Base-by-base conservation (phyloP, 2,888 invertebrate species). In the Ceramica pisi region DNA sequence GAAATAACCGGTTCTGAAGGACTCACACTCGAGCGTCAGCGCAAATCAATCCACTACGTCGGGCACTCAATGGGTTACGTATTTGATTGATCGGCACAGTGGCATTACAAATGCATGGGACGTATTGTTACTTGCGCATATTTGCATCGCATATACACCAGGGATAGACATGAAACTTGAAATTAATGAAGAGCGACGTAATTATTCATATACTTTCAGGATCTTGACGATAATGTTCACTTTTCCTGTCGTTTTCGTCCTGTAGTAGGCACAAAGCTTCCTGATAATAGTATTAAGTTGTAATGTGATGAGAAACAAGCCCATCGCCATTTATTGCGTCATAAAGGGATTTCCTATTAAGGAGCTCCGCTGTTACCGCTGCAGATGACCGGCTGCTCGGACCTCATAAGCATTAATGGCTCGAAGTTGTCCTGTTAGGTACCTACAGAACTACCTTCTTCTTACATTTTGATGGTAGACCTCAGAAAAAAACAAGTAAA, bases 291-390 rank as follows among this genome's bases (percentile, higher is more conserved):
- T 48, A 53, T 53, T 48, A 69, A 68, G 53, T 31, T 50, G 60
- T 70, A 56, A 78, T 73, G 74, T 61, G 31, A 57, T 46, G 31
- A 19, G 50, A 46, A 73, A 60, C 59, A 50, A 44, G 59, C 35
- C 53, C 50, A 64, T 64, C 38, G 35, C 53, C 59, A 44, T 73
- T 63, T 60, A 71, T 53, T 41, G 46, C 46, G n/a, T 31, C 61
- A 41, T 71, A 57, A 51, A 78, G 19, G 19, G 51, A 48, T 71
- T 48, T 59, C 46, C 57, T 63, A 53, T 63, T 53, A 59, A 50
- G 70, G 51, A 53, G 31, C 26, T 21, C 21, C 14, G 21, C 35
- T 64, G 60, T 50, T 59, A 62, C 57, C 16, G 46, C 48, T 48
- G 41, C 44, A 48, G 41, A 72, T 59, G 46, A 19, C 26, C 48